Percentiles rank a stretch among this genome's conserved stretches.
Conservation (phyloP, 2,113 vertebrate genomes). For the Paracyprichromis sp. region DNA sequence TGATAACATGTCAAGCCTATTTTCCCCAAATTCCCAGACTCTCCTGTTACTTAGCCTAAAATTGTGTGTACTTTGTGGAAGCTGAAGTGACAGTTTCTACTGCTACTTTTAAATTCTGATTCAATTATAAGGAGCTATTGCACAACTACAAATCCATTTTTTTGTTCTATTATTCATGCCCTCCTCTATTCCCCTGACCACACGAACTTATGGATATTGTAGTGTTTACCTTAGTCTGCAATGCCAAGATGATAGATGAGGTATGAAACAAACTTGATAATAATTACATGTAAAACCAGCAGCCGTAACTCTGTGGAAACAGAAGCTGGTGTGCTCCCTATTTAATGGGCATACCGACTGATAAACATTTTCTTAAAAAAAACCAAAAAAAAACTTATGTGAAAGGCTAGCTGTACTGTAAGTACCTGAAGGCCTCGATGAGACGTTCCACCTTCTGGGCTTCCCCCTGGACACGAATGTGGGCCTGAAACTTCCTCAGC, state of each 20-base stretch:
- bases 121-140: not conserved
- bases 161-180: not conserved
- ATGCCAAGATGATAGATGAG: not conserved
- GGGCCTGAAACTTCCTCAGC: constrained; percentile 95
- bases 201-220: not conserved
- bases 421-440: constrained; percentile 94
- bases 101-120: not conserved
- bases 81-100: not conserved
- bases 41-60: not conserved
- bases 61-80: not conserved
- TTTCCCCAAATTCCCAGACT: not conserved
- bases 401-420: not conserved
- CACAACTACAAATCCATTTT: not conserved
- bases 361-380: not conserved
- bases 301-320: not conserved
- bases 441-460: constrained; percentile 97
- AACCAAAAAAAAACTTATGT: not conserved
- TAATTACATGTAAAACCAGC: not conserved
- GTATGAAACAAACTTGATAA: not conserved
- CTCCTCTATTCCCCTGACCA: not conserved
- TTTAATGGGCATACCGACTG: not conserved
- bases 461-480: constrained; percentile 96
- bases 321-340: not conserved
- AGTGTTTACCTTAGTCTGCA: not conserved
- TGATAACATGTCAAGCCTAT: not conserved